phyloP scores from a whole-genome alignment of 2,888 invertebrate genomes.

The Andrena trimmerana region DNA sequence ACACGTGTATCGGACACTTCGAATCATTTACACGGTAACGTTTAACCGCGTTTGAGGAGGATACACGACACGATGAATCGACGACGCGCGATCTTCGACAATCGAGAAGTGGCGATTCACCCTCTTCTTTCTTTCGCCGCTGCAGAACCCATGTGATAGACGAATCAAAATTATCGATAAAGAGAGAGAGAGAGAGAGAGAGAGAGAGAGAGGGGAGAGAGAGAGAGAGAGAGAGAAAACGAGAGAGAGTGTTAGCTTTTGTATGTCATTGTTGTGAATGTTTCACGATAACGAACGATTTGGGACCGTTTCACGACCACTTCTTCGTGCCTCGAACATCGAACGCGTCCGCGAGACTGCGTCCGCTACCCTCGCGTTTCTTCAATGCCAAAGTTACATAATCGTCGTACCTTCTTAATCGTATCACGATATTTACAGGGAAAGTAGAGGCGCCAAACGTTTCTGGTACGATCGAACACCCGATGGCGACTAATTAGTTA shows the following conservation, averaged over 20 bases:
- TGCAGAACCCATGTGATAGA: constrained; percentile 40
- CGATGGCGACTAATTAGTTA: constrained; percentile 28
- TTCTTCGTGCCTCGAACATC: constrained; percentile 33
- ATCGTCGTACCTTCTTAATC: constrained; percentile 31
- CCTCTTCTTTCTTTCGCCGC: neutral
- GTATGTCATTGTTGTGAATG: constrained; percentile 15
- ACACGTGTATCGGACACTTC: constrained; percentile 28
- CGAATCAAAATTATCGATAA: constrained; percentile 43
- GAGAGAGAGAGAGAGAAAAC: no score
- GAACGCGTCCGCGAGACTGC: constrained; percentile 11
- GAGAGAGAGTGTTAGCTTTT: constrained; percentile 32
- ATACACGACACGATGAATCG: constrained; percentile 2
- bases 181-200: neutral
- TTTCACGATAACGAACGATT: neutral
- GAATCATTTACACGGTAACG: constrained; percentile 13
- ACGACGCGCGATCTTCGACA: constrained; percentile 17
- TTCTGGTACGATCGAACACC: constrained; percentile 34
- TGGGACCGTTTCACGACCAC: constrained; percentile 16
- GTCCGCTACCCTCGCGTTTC: constrained; percentile 32
- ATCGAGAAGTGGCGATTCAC: constrained; percentile 2
- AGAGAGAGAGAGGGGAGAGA: no score
- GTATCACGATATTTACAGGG: constrained; percentile 43
- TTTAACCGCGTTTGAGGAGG: constrained; percentile 21
- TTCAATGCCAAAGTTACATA: constrained; percentile 68
- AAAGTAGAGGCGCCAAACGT: constrained; percentile 53